Percentiles rank a stretch among this genome's conserved stretches.
phyloP scores from a whole-genome alignment of 1,140 invertebrate genomes.

The Cydia strobilella region DNA sequence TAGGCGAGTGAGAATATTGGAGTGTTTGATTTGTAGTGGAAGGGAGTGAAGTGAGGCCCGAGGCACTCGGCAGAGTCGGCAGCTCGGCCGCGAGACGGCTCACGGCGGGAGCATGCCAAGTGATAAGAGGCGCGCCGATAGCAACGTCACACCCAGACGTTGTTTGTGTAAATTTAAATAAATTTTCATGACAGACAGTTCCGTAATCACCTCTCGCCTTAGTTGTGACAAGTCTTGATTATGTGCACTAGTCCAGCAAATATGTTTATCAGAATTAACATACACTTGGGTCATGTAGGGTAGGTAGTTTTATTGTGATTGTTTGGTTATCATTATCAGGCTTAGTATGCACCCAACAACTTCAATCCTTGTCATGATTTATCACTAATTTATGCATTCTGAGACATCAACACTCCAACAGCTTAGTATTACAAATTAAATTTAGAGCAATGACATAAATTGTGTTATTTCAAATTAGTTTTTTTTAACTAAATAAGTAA shows the following conservation, averaged over 20 bases:
- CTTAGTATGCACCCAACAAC: neutral
- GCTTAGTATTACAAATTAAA: too few relatives aligned
- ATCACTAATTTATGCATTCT: too few relatives aligned
- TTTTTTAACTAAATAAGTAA: too few relatives aligned
- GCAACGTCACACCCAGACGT: slow-evolving; percentile 78
- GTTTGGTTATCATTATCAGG: slow-evolving; percentile 2
- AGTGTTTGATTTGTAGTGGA: slow-evolving; percentile 21
- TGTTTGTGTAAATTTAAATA: slow-evolving; percentile 80
- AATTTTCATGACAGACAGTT: slow-evolving; percentile 80
- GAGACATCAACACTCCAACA: neutral
- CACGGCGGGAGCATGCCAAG: slow-evolving; percentile 77
- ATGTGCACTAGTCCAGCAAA: slow-evolving; percentile 25
- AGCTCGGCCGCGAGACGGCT: slow-evolving; percentile 69
- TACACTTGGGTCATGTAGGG: slow-evolving; percentile 8
- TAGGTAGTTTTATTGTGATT: slow-evolving; percentile 17
- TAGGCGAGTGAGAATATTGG: slow-evolving; percentile 31
- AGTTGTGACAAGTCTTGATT: slow-evolving; percentile 65
- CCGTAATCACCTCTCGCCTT: slow-evolving; percentile 76
- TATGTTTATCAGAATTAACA: slow-evolving; percentile 21
- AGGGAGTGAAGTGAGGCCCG: slow-evolving; percentile 51
- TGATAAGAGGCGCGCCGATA: slow-evolving; percentile 79
- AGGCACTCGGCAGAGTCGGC: slow-evolving; percentile 45
- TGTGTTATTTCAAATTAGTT: too few relatives aligned
- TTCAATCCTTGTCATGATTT: neutral
- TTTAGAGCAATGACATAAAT: too few relatives aligned